Conservation (phyloP, 2,797 vertebrate species). For the Rhinoraja longicauda region DNA sequence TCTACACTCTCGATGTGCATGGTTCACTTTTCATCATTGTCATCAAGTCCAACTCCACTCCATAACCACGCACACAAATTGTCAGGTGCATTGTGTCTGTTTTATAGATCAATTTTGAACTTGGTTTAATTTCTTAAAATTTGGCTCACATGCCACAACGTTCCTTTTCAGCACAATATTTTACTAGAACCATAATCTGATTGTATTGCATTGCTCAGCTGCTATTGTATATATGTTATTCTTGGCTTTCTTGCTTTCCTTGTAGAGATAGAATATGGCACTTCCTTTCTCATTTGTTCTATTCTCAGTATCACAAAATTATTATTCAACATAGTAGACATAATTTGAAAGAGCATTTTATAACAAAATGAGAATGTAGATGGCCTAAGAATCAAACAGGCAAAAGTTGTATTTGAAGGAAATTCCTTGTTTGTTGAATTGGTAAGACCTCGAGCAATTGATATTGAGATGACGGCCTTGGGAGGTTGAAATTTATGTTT, state of each 20-base stretch:
- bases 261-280: neutral
- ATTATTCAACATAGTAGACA: neutral
- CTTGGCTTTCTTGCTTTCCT: neutral
- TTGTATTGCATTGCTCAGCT: neutral
- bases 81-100: neutral
- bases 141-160: neutral
- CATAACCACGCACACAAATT: neutral
- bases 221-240: neutral
- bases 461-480: neutral
- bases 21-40: neutral
- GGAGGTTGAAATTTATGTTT: neutral
- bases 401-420: neutral
- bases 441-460: neutral
- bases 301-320: neutral
- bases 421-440: neutral
- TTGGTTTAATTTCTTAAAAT: neutral
- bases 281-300: neutral
- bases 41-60: neutral
- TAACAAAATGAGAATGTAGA: neutral
- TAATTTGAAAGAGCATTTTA: neutral
- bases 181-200: no score
- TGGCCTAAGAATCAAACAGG: neutral
- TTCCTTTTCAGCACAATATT: no score
- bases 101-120: neutral
- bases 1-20: neutral